Percentiles rank a stretch among this genome's conserved stretches.
phyloP scores from a whole-genome alignment of 2,797 vertebrate genomes.

The Heterohyrax brucei region DNA sequence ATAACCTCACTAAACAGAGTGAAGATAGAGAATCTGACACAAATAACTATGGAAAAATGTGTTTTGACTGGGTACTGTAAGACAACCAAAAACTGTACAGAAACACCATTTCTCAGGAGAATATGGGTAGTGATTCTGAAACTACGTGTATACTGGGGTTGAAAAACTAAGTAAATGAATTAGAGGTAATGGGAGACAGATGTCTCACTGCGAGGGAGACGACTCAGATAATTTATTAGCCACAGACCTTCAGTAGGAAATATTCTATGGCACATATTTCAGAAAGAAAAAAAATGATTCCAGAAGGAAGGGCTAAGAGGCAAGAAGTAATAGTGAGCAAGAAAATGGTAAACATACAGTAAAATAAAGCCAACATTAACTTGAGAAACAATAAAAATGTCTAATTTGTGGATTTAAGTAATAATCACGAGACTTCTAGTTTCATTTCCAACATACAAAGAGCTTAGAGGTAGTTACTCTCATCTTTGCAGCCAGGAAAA shows the following conservation, averaged over 20 bases:
- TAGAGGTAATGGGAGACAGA: too few species aligned
- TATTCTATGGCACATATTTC: not conserved
- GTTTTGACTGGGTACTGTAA: not conserved
- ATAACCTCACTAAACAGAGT: not conserved
- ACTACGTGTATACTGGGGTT: not conserved
- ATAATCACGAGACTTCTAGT: not conserved
- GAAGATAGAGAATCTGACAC: not conserved
- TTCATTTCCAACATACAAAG: too few species aligned
- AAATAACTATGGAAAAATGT: conserved; percentile 24
- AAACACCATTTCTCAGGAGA: not conserved
- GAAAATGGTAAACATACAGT: not conserved
- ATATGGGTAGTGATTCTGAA: not conserved
- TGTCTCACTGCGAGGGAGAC: not conserved
- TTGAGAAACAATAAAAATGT: not conserved
- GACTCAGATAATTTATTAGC: conserved; percentile 11
- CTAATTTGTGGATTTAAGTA: not conserved
- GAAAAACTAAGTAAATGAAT: not conserved
- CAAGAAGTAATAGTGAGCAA: not conserved
- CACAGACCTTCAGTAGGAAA: not conserved
- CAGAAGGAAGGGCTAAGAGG: not conserved
- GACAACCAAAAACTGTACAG: not conserved
- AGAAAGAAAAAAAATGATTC: not conserved
- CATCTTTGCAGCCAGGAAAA: too few species aligned
- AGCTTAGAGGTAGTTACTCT: too few species aligned
- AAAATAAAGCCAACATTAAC: not conserved